Base-by-base conservation (phyloP, 2,113 vertebrate genomes). In the Anseranas semipalmata region DNA sequence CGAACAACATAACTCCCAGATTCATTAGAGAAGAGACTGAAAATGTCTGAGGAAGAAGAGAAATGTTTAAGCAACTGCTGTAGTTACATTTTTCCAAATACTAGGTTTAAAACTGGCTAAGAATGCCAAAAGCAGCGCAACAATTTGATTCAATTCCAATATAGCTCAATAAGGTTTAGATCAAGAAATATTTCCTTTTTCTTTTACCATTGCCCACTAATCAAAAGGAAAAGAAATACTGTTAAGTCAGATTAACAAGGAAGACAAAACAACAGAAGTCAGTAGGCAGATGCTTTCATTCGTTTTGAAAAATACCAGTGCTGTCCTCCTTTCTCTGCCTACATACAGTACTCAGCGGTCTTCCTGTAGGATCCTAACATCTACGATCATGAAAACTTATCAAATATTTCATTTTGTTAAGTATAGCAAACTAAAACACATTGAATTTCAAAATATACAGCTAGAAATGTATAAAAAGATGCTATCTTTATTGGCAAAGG, bases 1-100 rank as follows among this genome's bases (percentile, higher is more conserved):
- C 98, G 99, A 92, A 98, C 97, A 88, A 99, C 98, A 97, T 99
- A 99, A 96, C 98, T 99, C 37, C 99, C 98, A 30, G 99, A 99
- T 97, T 99, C 99, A 66, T 98, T 99, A 95, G 99, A 99, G 92
- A 99, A 99, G 85, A 99, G 98, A 97, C 99, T 99, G 98, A 99
- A 99, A 97, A 99, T 99, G 94, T 99, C 99, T 99, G 98, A 62
- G 78, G 41, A 89, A 77, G 41, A 15, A 95, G 79, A 73, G 46
- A 86, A 7, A 63, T 1, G 15, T 77, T 92, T 85, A 60, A 94
- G 41, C 39, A 87, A 50, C 45, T 24, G 7, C 1, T 2, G 28
- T 19, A 74, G 39, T 10, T 56, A n/a, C 9, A 58, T 32, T 75
- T 85, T 73, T 72, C 78, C 76, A 87, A n/a, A 73, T 17, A 39